These are phyloP conservation scores for Ricordea florida DNA, from an alignment of 92 coral and sea anemone species.

Conservation along the genomic window DNA sequence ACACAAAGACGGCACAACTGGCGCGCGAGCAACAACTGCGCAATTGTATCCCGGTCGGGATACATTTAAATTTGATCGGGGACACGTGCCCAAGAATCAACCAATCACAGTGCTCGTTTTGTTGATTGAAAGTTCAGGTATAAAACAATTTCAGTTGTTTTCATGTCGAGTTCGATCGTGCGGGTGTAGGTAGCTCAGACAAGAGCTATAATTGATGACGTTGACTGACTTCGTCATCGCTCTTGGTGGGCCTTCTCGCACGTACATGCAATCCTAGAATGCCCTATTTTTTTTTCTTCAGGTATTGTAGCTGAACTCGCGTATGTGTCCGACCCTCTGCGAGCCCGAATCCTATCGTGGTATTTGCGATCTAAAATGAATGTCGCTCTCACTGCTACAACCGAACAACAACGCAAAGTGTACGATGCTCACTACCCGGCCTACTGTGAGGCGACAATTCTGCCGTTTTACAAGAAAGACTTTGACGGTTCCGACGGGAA, in stretches of 20 bases:
- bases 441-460: slow-evolving; percentile 87
- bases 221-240: too few species aligned
- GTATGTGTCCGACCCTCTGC: slow-evolving; percentile 65
- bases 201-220: too few species aligned
- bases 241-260: background rate
- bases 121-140: too few species aligned
- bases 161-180: too few species aligned
- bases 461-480: slow-evolving; percentile 61
- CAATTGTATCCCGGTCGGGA: too few species aligned
- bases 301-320: slow-evolving; percentile 88
- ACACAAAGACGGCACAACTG: too few species aligned
- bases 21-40: too few species aligned
- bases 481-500: slow-evolving; percentile 76
- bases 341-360: slow-evolving; percentile 82
- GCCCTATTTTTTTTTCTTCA: background rate
- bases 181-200: too few species aligned
- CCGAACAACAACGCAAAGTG: slow-evolving; percentile 82
- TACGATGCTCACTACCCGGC: slow-evolving; percentile 76
- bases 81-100: too few species aligned
- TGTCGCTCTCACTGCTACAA: slow-evolving; percentile 71
- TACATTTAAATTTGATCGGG: too few species aligned
- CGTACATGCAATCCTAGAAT: background rate
- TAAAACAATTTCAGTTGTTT: too few species aligned
- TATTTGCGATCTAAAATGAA: slow-evolving; percentile 77
- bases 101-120: too few species aligned